phyloP scores from a whole-genome alignment of 2,797 vertebrate genomes.

The Parambassis ranga region DNA sequence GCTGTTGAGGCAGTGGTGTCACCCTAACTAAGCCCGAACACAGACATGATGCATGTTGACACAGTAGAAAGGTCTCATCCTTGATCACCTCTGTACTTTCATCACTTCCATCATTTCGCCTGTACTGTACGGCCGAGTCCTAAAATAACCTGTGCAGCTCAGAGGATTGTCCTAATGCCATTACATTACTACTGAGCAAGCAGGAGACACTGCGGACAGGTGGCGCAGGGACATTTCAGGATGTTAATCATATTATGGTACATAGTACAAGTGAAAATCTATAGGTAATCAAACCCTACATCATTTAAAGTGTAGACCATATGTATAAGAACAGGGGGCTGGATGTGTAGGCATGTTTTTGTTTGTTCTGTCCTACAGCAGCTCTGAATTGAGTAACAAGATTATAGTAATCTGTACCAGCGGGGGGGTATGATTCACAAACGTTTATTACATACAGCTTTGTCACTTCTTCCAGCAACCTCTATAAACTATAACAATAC shows the following conservation, averaged over 20 bases:
- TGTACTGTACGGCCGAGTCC: constrained; percentile 27
- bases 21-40: neutral
- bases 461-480: neutral
- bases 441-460: neutral
- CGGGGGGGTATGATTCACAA: neutral
- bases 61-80: neutral
- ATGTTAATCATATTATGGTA: constrained; percentile 47
- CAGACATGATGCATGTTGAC: neutral
- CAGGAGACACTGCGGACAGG: constrained; percentile 35
- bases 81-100: neutral
- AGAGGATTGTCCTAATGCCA: constrained; percentile 77
- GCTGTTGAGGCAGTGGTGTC: constrained; percentile 5
- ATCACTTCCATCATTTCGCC: constrained; percentile 40
- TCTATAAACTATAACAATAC: too few relatives aligned
- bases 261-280: constrained; percentile 48
- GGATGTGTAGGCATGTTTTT: neutral
- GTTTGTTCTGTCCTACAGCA: neutral
- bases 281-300: neutral
- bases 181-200: constrained; percentile 71
- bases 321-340: neutral
- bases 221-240: constrained; percentile 7
- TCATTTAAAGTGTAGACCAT: neutral
- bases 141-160: constrained; percentile 68
- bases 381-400: constrained; percentile 26
- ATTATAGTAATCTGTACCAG: constrained; percentile 52